phyloP scores from a whole-genome alignment of 2,888 invertebrate species.

The Rhamphomyia laevipes region DNA sequence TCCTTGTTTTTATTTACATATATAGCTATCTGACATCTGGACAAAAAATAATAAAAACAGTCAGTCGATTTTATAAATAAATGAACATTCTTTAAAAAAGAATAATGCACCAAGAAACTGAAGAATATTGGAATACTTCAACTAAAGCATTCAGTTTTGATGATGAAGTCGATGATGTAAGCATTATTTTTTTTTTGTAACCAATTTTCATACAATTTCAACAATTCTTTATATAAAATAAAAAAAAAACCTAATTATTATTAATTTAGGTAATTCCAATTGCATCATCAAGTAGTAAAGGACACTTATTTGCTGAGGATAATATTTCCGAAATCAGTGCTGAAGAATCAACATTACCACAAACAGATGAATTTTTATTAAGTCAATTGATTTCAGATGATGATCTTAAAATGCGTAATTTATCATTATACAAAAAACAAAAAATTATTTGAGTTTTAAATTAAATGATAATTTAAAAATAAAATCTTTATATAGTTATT shows the following conservation, averaged over 20 bases:
- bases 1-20: no score
- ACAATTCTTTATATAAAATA: not conserved
- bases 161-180: constrained; percentile 59
- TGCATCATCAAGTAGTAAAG: not conserved
- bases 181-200: constrained; percentile 1
- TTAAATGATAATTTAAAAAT: constrained; percentile 9
- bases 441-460: constrained; percentile 26
- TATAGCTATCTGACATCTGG: no score
- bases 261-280: not conserved
- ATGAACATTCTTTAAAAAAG: no score
- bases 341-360: not conserved
- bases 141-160: constrained; percentile 67
- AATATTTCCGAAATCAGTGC: constrained; percentile 33
- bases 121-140: constrained; percentile 69
- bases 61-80: no score
- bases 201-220: not conserved
- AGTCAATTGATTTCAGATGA: constrained; percentile 26
- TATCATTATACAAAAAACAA: constrained; percentile 24
- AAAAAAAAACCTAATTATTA: not conserved
- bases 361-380: not conserved
- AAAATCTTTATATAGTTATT: constrained; percentile 33
- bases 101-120: constrained; percentile 20
- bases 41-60: no score
- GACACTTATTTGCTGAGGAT: constrained; percentile 18
- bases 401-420: constrained; percentile 21